A percentile compares a stretch with the other conserved stretches of the same genome.
These are phyloP conservation scores for Chelon auratus DNA, from an alignment of 2,797 vertebrate species.

Conservation along the genomic window DNA sequence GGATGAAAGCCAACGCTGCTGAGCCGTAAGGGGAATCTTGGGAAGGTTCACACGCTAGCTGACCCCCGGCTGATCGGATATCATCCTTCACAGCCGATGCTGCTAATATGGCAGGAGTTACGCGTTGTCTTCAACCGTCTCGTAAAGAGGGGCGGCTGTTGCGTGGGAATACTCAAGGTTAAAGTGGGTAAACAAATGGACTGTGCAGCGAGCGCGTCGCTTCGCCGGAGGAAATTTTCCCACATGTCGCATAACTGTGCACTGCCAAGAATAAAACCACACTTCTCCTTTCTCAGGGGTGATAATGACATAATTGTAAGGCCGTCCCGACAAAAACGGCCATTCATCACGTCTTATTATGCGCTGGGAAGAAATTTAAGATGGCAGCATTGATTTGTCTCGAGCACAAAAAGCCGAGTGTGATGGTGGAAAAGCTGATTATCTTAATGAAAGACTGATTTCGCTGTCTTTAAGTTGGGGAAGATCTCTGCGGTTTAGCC, in stretches of 20 bases:
- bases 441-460: conserved; percentile 77
- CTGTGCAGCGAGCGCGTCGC: conserved; percentile 19
- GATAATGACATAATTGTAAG: conserved; percentile 80
- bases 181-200: conserved; percentile 68
- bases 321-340: conserved; percentile 68
- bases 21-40: conserved; percentile 30
- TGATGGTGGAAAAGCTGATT: conserved; percentile 69
- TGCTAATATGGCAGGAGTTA: conserved; percentile 55
- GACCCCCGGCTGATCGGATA: conserved; percentile 58
- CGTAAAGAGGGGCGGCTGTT: conserved; percentile 28
- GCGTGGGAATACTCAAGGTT: conserved; percentile 52
- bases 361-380: conserved; percentile 63
- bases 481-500: conserved; percentile 68
- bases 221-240: conserved; percentile 33
- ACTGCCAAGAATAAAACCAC: conserved; percentile 36
- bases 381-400: conserved; percentile 66
- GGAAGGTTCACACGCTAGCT: conserved; percentile 37
- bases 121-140: conserved; percentile 31
- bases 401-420: conserved; percentile 61
- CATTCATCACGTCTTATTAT: conserved; percentile 68
- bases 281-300: conserved; percentile 57
- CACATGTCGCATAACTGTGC: conserved; percentile 34
- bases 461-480: conserved; percentile 54
- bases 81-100: conserved; percentile 57
- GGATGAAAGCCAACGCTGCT: conserved; percentile 20